Evolutionary conservation across 2,113 vertebrate genomes (phyloP).

Genomic region (Tachuris rubrigastra): DNA sequence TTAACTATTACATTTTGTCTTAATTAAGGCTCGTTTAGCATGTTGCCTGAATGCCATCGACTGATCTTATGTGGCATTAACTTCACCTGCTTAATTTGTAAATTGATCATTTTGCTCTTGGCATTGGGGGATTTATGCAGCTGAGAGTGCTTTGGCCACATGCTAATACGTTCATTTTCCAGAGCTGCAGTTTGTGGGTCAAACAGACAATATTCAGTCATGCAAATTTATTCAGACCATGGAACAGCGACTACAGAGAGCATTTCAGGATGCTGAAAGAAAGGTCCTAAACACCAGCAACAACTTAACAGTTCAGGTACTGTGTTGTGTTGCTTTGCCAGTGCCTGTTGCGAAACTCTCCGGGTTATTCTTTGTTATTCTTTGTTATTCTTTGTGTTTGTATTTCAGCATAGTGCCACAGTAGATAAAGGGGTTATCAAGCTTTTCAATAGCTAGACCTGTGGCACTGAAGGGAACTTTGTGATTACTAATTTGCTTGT

Average conservation of each 20-base stretch:
- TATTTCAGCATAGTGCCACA: neutral
- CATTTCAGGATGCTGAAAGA: constrained; percentile 89
- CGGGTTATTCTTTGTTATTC: neutral
- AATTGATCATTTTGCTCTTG: neutral
- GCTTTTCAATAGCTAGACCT: too few species aligned
- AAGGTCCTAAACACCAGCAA: constrained; percentile 82
- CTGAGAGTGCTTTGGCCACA: neutral
- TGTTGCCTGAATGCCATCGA: neutral
- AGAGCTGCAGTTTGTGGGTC: constrained; percentile 95
- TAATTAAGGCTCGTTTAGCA: neutral
- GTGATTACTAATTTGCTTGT: too few species aligned
- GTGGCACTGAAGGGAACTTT: too few species aligned
- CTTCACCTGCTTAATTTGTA: neutral
- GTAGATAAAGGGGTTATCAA: too few species aligned
- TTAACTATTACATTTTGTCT: constrained; percentile 3
- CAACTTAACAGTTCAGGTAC: constrained; percentile 89
- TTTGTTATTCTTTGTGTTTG: neutral
- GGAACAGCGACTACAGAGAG: constrained; percentile 91
- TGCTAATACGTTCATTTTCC: constrained; percentile 21
- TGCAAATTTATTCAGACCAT: constrained; percentile 94
- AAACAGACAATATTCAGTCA: constrained; percentile 86
- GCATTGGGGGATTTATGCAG: neutral
- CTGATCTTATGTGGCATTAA: neutral
- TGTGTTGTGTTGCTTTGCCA: neutral
- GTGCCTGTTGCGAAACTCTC: neutral